These are phyloP conservation scores for Capitulum mitella DNA, from an alignment of 2,888 invertebrate genomes.

Conservation along the genomic window DNA sequence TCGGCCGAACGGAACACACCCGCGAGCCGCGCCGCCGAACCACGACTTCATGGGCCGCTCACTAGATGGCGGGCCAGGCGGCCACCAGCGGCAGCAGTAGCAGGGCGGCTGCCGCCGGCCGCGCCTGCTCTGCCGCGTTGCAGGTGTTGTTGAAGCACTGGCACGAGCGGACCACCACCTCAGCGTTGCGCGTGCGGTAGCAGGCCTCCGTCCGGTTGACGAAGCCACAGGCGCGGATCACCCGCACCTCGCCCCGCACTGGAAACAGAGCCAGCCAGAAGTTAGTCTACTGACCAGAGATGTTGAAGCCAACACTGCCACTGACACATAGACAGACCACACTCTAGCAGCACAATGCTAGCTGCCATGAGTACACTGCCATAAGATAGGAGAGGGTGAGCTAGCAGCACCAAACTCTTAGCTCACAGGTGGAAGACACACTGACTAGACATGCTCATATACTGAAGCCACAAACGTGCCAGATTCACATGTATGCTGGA, in stretches of 20 bases:
- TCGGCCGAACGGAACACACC: neutral
- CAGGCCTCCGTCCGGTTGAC: neutral
- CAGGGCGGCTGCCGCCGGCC: neutral
- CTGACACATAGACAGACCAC: no score
- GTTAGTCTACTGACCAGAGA: neutral
- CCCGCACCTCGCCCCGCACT: neutral
- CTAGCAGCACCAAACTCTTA: neutral
- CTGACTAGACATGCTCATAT: no score
- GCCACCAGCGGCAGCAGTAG: neutral
- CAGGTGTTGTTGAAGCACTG: neutral
- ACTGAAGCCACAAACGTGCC: no score
- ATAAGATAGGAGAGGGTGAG: no score
- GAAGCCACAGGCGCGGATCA: neutral
- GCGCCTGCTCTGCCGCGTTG: neutral
- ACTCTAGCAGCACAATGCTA: no score
- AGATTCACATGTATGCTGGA: no score
- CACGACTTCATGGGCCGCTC: neutral
- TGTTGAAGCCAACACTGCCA: neutral
- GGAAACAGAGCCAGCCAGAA: neutral
- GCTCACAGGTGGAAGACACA: neutral
- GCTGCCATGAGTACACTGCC: no score
- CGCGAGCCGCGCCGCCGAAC: neutral
- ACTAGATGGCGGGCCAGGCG: slow-evolving; percentile 21
- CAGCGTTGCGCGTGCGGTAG: neutral
- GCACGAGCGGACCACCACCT: slow-evolving; percentile 19